Base-by-base conservation (phyloP, 2,888 invertebrate species). In the Chironomus tentans region DNA sequence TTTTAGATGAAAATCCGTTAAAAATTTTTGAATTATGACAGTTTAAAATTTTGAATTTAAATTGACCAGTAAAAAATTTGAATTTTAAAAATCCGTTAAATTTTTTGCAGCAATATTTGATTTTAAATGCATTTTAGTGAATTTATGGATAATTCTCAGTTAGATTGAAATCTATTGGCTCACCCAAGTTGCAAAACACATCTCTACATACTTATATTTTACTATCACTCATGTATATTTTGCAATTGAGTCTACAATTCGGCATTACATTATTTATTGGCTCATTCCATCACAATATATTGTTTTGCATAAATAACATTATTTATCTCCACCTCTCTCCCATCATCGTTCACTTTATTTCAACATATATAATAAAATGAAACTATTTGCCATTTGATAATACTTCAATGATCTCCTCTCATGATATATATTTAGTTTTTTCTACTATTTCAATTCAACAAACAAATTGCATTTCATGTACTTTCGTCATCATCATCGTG, bases 391-490 rank as follows among this genome's bases (percentile, higher is more conserved):
- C 15, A 56, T 56, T 56, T 56, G 56, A 56, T 56, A 56, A 56
- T 56, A 18, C n/a, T 18, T 56, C 56, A 56, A 56, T 56, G 56
- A 56, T 56, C 38, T 38, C 38, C 38, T 38, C 38, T 38, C 56
- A 56, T 56, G 56, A 56, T 56, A 56, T 56, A 56, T 15, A 56
- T 50, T 13, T 7, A 56, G n/a, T 10, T n/a, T 50, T 15, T 50
- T 50, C 4, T n/a, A 7, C 56, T 18, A 56, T 56, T 56, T 56
- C 38, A 38, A 38, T 38, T 56, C 56, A 56, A 56, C 38, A 47
- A 70, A 70, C 70, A 70, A 70, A 70, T 70, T 70, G 70, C 70
- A 70, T 47, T 70, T 48, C 47, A 70, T 70, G 70, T 56, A 56
- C 56, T 56, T 56, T 56, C 56, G 56, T 56, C 56, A 56, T 56